A percentile compares a stretch with the other conserved stretches of the same genome.
Conservation (phyloP, 2,888 invertebrate genomes). For the Parnassius mnemosyne region DNA sequence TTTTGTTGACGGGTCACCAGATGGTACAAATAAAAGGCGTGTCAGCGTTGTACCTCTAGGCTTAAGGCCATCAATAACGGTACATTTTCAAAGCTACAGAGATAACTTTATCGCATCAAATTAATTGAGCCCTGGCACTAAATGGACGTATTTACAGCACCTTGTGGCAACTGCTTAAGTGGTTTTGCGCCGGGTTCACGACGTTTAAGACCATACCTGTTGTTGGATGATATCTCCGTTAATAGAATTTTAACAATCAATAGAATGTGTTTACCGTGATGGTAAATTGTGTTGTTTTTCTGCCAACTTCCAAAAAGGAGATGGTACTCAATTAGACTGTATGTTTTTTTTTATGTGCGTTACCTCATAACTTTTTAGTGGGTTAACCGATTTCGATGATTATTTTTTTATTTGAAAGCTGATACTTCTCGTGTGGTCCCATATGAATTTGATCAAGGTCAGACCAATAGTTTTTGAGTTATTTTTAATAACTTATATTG, state of each 20-base stretch:
- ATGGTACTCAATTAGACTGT: no score
- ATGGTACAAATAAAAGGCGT: constrained; percentile 1
- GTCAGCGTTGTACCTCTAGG: constrained; percentile 1
- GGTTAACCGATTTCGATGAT: no score
- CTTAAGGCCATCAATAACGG: constrained; percentile 14
- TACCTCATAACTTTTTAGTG: no score
- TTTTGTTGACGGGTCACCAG: not conserved
- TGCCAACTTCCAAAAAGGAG: no score
- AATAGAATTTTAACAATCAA: not conserved
- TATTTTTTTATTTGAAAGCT: no score
- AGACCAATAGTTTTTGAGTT: no score
- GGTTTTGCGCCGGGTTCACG: constrained; percentile 9
- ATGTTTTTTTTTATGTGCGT: no score
- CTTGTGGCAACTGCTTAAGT: constrained; percentile 19
- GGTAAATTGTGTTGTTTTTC: not conserved
- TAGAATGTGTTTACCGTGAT: not conserved
- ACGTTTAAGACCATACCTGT: constrained; percentile 6
- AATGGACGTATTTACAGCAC: constrained; percentile 21
- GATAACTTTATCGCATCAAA: constrained; percentile 25
- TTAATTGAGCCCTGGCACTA: constrained; percentile 21
- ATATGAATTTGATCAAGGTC: no score
- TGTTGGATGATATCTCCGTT: not conserved
- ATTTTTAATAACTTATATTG: no score
- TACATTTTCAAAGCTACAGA: constrained; percentile 15
- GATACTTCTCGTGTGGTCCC: no score